These are phyloP conservation scores for Popillia japonica DNA, from an alignment of 1,140 invertebrate genomes.

Conservation along the genomic window DNA sequence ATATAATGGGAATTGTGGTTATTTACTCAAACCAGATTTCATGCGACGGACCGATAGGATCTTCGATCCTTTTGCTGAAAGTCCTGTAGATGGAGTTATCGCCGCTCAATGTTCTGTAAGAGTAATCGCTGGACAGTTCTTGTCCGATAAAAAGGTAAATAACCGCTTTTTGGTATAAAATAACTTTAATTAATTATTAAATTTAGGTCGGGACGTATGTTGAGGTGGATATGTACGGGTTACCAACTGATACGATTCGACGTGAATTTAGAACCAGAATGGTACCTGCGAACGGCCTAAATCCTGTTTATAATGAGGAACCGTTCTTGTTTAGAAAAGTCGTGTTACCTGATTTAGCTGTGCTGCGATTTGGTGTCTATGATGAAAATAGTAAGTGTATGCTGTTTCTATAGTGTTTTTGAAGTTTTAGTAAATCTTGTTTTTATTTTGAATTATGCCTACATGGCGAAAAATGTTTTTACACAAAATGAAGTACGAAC, in stretches of 20 bases:
- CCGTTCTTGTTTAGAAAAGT: slow-evolving; percentile 98
- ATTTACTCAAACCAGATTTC: slow-evolving; percentile 98
- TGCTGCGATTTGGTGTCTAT: slow-evolving; percentile 97
- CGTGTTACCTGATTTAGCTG: slow-evolving; percentile 96
- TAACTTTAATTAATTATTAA: slow-evolving; percentile 31
- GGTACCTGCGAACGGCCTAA: slow-evolving; percentile 96
- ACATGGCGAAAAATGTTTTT: too few relatives aligned
- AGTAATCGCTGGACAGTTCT: slow-evolving; percentile 98
- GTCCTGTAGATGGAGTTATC: slow-evolving; percentile 99
- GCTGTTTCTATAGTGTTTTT: too few relatives aligned
- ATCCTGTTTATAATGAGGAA: slow-evolving; percentile 98
- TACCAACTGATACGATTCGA: slow-evolving; percentile 98
- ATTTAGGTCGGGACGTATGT: slow-evolving; percentile 90
- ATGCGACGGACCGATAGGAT: slow-evolving; percentile 95
- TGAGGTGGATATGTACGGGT: slow-evolving; percentile 99
- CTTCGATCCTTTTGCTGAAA: slow-evolving; percentile 99
- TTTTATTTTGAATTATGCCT: too few relatives aligned
- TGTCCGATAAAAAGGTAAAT: slow-evolving; percentile 94
- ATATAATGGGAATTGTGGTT: slow-evolving; percentile 96
- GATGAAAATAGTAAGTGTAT: slow-evolving; percentile 85
- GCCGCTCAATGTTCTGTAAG: slow-evolving; percentile 97
- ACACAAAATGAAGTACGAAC: too few relatives aligned
- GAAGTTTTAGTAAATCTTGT: too few relatives aligned
- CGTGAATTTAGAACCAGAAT: slow-evolving; percentile 97
- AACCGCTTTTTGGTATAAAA: not conserved